Evolutionary conservation across 1,140 invertebrate species (phyloP), one percentile per base, ranked within the genome.

Genomic region (Eufriesea mexicana): DNA sequence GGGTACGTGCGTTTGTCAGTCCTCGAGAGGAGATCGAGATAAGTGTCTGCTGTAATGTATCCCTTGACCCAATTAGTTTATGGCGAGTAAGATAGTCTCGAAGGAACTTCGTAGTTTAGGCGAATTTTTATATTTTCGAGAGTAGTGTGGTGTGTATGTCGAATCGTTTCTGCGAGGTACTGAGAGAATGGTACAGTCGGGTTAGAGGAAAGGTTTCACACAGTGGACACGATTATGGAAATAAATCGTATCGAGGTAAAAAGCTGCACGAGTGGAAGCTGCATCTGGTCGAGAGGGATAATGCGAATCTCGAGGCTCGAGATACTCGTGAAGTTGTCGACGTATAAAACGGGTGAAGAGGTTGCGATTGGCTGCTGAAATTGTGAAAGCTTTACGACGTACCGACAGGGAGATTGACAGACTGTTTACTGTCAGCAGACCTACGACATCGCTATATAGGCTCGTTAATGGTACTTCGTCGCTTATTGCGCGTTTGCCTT

Each of bases 341-440:
- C 57, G 49, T n/a, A 79, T 42, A 20, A 47, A 55, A 51, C 61
- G 51, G 18, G 20, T 54, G 83, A 73, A 84, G 83, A 72, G 82
- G 49, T 18, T 28, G 25, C 82, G 73, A 82, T 77, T 59, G 49
- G 64, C 51, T 57, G 49, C 28, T 67, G 47, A 79, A 62, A 73
- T 67, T 49, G 61, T 67, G 83, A 84, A 84, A 84, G 68, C 59
- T 84, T 84, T 84, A 84, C 77, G 77, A 80, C 54, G 25, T 18
- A 55, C 77, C 83, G 62, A 72, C 81, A 68, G 66, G 49, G 49
- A 61, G 66, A n/a, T 49, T 61, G 75, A 83, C 75, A 71, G 75
- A 83, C 75, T 59, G 66, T 79, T 72, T 77, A 83, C 77, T 84
- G 83, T 80, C 51, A 61, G 16, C 68, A 35, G 51, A 57, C 45